Evolutionary conservation across 2,113 vertebrate genomes (phyloP), one percentile per base, ranked within the genome.

Genomic region (Dunckerocampus dactyliophorus): DNA sequence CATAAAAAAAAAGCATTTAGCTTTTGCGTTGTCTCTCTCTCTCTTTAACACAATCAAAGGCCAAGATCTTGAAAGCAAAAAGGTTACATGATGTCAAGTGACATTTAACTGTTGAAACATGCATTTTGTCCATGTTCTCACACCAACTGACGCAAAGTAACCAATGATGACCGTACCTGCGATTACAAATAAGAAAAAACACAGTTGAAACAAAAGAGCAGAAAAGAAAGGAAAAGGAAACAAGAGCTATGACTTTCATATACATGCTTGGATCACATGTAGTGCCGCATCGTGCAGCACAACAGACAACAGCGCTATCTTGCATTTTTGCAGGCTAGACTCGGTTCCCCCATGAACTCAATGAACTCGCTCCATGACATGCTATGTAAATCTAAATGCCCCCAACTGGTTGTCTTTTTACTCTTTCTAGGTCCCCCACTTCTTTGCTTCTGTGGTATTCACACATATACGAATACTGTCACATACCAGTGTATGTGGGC

Each of bases 341-440:
- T 65, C 55, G 64, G 69, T 79, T 82, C 75, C 77, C 57, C 74
- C 75, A 77, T 79, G 67, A 82, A 86, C 77, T 74, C 75, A 62
- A 5, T 84, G 69, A 86, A 80, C 79, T 62, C 74, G 34, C 10
- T 69, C 63, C 71, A 73, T 82, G 56, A 56, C 63, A 77, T 81
- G 56, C 62, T 84, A 78, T 81, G 59, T 50, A 82, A 85, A 72
- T 66, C 68, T 54, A 73, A 80, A 80, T 70, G 71, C 54, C 78
- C 80, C 76, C 71, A 64, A 67, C 63, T 63, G 63, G 55, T 61
- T 48, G 31, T 57, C 70, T 72, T 67, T 79, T 60, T 65, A 51
- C 48, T 65, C 53, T 50, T 58, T 13, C 42, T 31, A 42, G 65
- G 65, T 76, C 75, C 69, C 54, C 68, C 5, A 16, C n/a, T 71